Percentiles rank a stretch among this genome's conserved stretches.
phyloP scores from a whole-genome alignment of 2,888 invertebrate species.

The Bimastos eiseni region DNA sequence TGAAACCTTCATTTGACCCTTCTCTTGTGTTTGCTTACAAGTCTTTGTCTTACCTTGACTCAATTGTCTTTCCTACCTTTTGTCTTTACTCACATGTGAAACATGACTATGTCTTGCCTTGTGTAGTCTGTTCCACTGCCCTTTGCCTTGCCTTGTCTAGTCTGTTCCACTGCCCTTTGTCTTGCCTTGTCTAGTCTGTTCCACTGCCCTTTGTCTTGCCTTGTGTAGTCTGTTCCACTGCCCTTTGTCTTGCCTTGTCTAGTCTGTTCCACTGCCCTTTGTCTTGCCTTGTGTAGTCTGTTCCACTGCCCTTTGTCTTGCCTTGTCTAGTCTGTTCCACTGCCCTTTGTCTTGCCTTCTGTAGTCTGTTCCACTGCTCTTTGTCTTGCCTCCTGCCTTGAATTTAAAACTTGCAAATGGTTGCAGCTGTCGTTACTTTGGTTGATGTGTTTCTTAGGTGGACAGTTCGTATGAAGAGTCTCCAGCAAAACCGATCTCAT shows the following conservation, averaged over 20 bases:
- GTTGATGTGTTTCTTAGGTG: not conserved
- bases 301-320: too few relatives aligned
- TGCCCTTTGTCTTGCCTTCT: too few relatives aligned
- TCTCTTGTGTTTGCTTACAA: not conserved
- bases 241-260: not conserved
- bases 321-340: too few relatives aligned
- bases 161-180: not conserved
- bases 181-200: not conserved
- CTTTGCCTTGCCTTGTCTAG: not conserved
- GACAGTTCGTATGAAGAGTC: not conserved
- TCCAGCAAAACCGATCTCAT: not conserved
- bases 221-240: too few relatives aligned
- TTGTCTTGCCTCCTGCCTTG: not conserved
- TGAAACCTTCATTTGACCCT: too few relatives aligned
- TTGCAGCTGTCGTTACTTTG: not conserved
- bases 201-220: not conserved
- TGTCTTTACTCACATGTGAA: not conserved
- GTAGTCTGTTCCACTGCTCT: too few relatives aligned
- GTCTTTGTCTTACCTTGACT: not conserved
- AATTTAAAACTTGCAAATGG: not conserved
- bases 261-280: not conserved
- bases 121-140: not conserved
- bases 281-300: not conserved
- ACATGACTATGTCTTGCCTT: too few relatives aligned
- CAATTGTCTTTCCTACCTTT: not conserved